Evolutionary conservation across 2,113 vertebrate species (phyloP), one percentile per base, ranked within the genome.

Genomic region (Romanogobio albipinnatus): DNA sequence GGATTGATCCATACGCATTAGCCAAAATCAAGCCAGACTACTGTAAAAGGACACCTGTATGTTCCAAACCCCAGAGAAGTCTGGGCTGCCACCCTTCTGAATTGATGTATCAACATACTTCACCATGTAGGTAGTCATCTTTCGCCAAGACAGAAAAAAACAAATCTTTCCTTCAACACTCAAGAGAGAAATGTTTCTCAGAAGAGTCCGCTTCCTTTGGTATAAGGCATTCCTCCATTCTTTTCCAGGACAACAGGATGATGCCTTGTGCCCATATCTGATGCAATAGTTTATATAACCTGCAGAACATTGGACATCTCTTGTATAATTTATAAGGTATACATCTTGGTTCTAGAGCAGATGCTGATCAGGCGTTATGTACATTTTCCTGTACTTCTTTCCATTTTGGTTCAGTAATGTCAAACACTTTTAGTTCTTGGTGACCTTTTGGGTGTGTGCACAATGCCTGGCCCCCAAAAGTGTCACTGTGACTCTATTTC

Each of bases 311-410:
- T 8, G 1, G 66, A 26, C 77, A 85, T 62, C 13, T 81, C 53
- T 62, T 81, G 17, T 81, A 75, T 61, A 85, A 53, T n/a, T 81
- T 81, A 22, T 81, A 74, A 17, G 51, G 53, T 80, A 85, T 47
- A 76, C 4, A 15, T 39, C 22, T 84, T 68, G 83, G 75, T 77
- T 61, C 45, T 66, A 26, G 29, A 61, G 56, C 84, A 51, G 39
- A 73, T 74, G 36, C 10, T 59, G 76, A 19, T 29, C 66, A 29
- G 39, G 51, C 29, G 26, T 71, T 85, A 64, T 64, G 5, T 29
- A 75, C 68, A n/a, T 73, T 56, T 13, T 70, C 66, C 9, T 76
- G 71, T 70, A 81, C 68, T 47, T 85, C 66, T 36, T 22, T 74
- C 84, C 78, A 86, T 3, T 70, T 51, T 53, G 5, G 15, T 53